A percentile compares a stretch with the other conserved stretches of the same genome.
Evolutionary conservation across 2,888 invertebrate species (phyloP).

Genomic region (Sinopyrophorus schimmeli): DNA sequence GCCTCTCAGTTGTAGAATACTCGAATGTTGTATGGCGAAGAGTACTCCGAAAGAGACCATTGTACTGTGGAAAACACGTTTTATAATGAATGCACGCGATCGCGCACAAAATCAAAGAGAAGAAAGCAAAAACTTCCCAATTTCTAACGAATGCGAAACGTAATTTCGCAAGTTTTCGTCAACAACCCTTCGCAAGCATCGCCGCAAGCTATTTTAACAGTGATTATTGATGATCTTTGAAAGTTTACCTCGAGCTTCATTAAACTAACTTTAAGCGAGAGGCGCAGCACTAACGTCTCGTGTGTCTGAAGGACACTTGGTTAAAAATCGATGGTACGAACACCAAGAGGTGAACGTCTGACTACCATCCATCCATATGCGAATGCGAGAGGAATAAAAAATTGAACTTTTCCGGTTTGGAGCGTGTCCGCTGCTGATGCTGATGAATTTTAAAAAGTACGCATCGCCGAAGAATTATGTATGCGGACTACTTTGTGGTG

Average conservation of each 20-base stretch:
- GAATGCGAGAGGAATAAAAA: constrained; percentile 38
- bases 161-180: constrained; percentile 19
- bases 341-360: constrained; percentile 31
- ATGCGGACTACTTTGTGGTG: constrained; percentile 16
- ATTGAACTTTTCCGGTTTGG: constrained; percentile 37
- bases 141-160: constrained; percentile 17
- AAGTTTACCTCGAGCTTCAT: constrained; percentile 32
- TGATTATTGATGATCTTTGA: constrained; percentile 37
- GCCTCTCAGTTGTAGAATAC: constrained; percentile 18
- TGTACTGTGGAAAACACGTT: constrained; percentile 24
- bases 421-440: constrained; percentile 18
- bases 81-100: constrained; percentile 26
- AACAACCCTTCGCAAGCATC: constrained; percentile 16
- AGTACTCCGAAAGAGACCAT: constrained; percentile 21
- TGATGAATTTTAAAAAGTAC: constrained; percentile 29
- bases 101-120: constrained; percentile 11
- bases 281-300: constrained; percentile 6
- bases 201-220: constrained; percentile 16
- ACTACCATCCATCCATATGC: constrained; percentile 30
- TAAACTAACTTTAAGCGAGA: constrained; percentile 29
- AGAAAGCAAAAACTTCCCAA: constrained; percentile 19
- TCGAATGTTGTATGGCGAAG: constrained; percentile 17
- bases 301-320: constrained; percentile 22
- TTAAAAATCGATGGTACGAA: constrained; percentile 29
- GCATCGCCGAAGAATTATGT: constrained; percentile 19